Evolutionary conservation across 2,888 invertebrate genomes (phyloP).

Genomic region (Philereme transversata): DNA sequence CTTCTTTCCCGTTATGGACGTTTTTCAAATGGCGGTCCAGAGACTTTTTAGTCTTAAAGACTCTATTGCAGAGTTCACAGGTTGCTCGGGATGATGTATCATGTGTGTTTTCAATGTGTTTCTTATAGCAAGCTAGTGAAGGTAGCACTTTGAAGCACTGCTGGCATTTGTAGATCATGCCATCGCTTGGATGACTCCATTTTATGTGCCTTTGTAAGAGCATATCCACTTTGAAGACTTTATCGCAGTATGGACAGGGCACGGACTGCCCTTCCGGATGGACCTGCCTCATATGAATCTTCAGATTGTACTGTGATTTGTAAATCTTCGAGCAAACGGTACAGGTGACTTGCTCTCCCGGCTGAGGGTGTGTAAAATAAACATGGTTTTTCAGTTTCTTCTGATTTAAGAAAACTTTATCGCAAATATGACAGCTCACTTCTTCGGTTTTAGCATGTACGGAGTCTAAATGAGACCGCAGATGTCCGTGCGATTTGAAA

Average conservation of each 20-base stretch:
- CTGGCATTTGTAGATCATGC: slow-evolving; percentile 48
- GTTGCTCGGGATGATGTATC: slow-evolving; percentile 24
- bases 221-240: slow-evolving; percentile 49
- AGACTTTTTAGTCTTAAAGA: slow-evolving; percentile 39
- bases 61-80: slow-evolving; percentile 35
- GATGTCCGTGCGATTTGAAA: slow-evolving; percentile 47
- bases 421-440: slow-evolving; percentile 44
- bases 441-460: slow-evolving; percentile 43
- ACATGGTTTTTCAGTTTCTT: slow-evolving; percentile 52
- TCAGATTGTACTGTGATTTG: slow-evolving; percentile 48
- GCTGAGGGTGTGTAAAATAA: slow-evolving; percentile 50
- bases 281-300: slow-evolving; percentile 49
- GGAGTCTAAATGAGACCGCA: slow-evolving; percentile 46
- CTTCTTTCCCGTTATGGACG: slow-evolving; percentile 24
- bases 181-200: slow-evolving; percentile 51
- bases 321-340: slow-evolving; percentile 47
- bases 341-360: slow-evolving; percentile 43
- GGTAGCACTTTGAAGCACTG: slow-evolving; percentile 46
- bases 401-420: slow-evolving; percentile 47
- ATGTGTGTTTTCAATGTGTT: slow-evolving; percentile 50
- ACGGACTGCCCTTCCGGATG: slow-evolving; percentile 45
- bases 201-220: slow-evolving; percentile 50
- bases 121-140: slow-evolving; percentile 36
- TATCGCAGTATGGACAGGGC: slow-evolving; percentile 44
- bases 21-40: slow-evolving; percentile 37